Percentiles rank a stretch among this genome's conserved stretches.
Evolutionary conservation across 2,888 invertebrate species (phyloP).

Genomic region (Zaprionus bogoriensis): DNA sequence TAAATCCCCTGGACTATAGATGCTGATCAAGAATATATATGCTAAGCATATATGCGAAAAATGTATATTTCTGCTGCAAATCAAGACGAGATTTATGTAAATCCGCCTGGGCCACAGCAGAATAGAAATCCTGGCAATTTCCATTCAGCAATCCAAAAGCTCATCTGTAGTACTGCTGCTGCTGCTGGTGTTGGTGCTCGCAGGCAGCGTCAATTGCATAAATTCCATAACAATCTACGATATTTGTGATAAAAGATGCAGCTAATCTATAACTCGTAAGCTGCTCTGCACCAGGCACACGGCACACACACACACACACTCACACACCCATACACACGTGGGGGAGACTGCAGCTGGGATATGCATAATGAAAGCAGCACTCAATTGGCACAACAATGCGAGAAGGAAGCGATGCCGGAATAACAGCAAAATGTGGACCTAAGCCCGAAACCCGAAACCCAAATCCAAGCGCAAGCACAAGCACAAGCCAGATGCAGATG

Average conservation of each 20-base stretch:
- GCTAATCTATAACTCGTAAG: conserved; percentile 31
- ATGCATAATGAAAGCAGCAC: conserved; percentile 30
- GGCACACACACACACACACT: background rate
- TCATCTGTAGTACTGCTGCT: background rate
- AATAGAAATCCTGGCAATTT: too few relatives aligned
- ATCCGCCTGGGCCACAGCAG: background rate
- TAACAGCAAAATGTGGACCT: background rate
- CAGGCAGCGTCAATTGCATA: background rate
- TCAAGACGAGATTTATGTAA: background rate
- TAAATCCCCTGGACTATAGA: too few relatives aligned
- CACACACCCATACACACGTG: too few relatives aligned
- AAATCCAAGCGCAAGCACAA: conserved; percentile 4
- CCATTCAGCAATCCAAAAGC: too few relatives aligned
- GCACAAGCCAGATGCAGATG: conserved; percentile 18
- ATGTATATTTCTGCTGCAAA: too few relatives aligned
- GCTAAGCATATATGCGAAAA: too few relatives aligned
- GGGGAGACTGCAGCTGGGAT: conserved; percentile 4
- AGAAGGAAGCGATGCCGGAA: conserved; percentile 4
- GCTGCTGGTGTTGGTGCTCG: too few relatives aligned
- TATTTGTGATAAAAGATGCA: conserved; percentile 12
- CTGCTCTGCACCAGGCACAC: conserved; percentile 7
- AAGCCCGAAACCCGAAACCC: conserved; percentile 1
- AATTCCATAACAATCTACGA: conserved; percentile 6
- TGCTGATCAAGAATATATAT: too few relatives aligned
- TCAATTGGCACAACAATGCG: conserved; percentile 43